These are phyloP conservation scores for Peromyscus polionotus DNA, from an alignment of 2,113 vertebrate genomes.

Conservation along the genomic window DNA sequence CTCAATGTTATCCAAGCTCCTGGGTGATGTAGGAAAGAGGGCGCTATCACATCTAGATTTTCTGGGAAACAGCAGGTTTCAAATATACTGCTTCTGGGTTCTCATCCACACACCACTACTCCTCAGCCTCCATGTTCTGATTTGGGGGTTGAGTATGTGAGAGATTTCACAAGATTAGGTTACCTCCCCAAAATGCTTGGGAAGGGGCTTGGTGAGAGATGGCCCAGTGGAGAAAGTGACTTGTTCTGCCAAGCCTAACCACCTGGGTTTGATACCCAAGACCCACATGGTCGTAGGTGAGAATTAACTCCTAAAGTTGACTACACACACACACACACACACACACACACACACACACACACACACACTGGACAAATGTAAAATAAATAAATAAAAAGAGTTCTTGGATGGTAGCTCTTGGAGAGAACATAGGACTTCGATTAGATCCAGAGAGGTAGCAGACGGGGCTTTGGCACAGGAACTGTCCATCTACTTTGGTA, in stretches of 20 bases:
- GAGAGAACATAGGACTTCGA: neutral
- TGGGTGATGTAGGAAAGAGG: neutral
- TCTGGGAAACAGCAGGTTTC: neutral
- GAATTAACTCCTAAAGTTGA: neutral
- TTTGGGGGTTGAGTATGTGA: neutral
- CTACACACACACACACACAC: neutral
- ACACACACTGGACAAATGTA: neutral
- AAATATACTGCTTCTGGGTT: slow-evolving; percentile 46
- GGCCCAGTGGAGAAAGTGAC: neutral
- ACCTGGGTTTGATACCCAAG: neutral
- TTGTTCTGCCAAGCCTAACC: neutral
- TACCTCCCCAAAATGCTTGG: neutral
- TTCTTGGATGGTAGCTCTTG: neutral
- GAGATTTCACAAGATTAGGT: slow-evolving; percentile 20
- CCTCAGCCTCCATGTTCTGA: neutral
- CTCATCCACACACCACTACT: neutral
- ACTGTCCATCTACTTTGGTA: slow-evolving; percentile 58
- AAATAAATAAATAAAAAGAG: neutral
- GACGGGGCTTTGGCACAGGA: neutral
- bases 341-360: neutral
- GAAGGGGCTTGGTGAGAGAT: neutral
- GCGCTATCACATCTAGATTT: neutral
- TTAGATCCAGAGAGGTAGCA: slow-evolving; percentile 6
- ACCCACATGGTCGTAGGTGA: neutral
- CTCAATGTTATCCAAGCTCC: neutral